Evolutionary conservation across 2,797 vertebrate genomes (phyloP), one percentile per base, ranked within the genome.

Genomic region (Hydrocynus forskahlii): DNA sequence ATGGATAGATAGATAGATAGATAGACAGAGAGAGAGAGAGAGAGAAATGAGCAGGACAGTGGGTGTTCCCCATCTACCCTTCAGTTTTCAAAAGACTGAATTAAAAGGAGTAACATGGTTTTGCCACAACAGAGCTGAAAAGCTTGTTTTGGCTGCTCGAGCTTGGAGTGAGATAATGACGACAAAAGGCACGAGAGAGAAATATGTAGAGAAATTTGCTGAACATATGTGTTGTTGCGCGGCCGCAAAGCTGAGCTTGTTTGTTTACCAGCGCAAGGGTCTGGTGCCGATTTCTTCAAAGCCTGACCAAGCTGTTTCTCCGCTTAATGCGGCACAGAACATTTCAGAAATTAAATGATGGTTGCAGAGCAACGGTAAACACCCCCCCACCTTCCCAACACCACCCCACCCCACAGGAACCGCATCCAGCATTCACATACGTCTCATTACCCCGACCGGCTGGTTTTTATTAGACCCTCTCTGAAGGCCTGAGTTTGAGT

Each of bases 201-300:
- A 57, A 81, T 70, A 75, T 69, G 69, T 45, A 48, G 66, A 75
- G 78, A 80, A 75, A 70, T 68, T 66, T 29, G 75, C 64, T 40
- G 54, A 71, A 75, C 63, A 82, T 60, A 75, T 25, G 50, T 76
- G 13, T 69, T 7, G 48, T 78, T 38, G 52, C 52, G 59, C 25
- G 52, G 71, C 21, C 0, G 12, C 54, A 38, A 45, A 59, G 45
- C 13, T 38, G 16, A 21, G 16, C 25, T 9, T 74, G 54, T 57
- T 92, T 92, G 85, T 90, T 89, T 78, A 90, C n/a, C 90, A 92
- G 90, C 86, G 68, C 87, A 86, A 85, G 86, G 75, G 78, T 19
- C 50, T 55, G 55, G 75, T 69, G 70, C 75, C 14, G 45, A 67
- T 52, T 35, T 38, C 73, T 69, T 76, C 55, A 69, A 76, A 69